These are phyloP conservation scores for Passer montanus DNA, from an alignment of 2,113 vertebrate species.

Conservation along the genomic window DNA sequence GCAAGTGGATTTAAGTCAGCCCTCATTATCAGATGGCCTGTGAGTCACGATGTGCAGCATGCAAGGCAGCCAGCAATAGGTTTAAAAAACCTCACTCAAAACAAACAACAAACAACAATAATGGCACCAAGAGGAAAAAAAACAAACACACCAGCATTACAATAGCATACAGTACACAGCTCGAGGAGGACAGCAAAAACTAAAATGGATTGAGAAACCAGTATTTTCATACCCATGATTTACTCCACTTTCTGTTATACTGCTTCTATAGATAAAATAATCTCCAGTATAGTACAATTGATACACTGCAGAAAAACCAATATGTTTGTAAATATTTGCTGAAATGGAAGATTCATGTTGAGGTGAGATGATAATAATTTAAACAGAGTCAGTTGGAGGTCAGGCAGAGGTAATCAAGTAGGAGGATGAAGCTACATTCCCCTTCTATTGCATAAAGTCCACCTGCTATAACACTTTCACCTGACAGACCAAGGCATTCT, in stretches of 20 bases:
- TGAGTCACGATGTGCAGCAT: rapidly evolving
- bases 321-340: neutral
- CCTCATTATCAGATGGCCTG: neutral
- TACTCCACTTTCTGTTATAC: neutral
- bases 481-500: neutral
- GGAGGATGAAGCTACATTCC: neutral
- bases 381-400: neutral
- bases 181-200: neutral
- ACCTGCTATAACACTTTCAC: neutral
- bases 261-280: neutral
- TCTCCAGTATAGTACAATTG: neutral
- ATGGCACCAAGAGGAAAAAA: neutral
- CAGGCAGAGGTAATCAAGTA: neutral
- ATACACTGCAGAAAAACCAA: neutral
- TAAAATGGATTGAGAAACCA: neutral
- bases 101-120: neutral
- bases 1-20: neutral
- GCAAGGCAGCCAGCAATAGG: rapidly evolving
- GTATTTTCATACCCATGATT: neutral
- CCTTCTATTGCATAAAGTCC: neutral
- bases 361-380: neutral
- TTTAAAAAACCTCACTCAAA: neutral
- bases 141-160: neutral
- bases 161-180: neutral
- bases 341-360: neutral